Percentiles rank a stretch among this genome's conserved stretches.
Conservation (phyloP, 1,140 invertebrate species). For the Caenorhabditis brenneri region DNA sequence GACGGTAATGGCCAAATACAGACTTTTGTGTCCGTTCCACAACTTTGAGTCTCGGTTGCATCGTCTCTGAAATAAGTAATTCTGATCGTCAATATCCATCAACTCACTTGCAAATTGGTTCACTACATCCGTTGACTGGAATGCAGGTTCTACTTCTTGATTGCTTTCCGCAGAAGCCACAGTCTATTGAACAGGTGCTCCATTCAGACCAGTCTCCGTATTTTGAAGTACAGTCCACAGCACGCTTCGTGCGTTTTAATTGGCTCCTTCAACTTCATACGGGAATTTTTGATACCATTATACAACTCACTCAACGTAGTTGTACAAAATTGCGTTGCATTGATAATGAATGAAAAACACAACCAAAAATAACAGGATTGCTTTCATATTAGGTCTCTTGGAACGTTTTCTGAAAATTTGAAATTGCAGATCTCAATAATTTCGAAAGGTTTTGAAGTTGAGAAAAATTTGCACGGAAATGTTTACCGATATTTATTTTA, state of each 20-base stretch:
- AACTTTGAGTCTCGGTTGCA: background rate
- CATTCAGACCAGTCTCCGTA: background rate
- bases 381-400: too few species aligned
- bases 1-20: background rate
- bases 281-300: too few species aligned
- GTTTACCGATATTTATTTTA: too few species aligned
- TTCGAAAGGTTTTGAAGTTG: background rate
- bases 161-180: conserved; percentile 4
- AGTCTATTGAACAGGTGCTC: background rate
- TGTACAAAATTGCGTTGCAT: too few species aligned
- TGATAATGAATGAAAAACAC: too few species aligned
- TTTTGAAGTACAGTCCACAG: background rate
- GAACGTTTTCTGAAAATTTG: background rate
- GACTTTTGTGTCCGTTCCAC: background rate
- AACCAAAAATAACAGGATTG: too few species aligned
- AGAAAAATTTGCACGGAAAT: background rate
- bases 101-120: background rate
- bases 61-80: background rate
- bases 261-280: background rate
- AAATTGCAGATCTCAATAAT: background rate
- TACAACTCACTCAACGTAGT: too few species aligned
- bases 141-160: background rate
- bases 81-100: background rate
- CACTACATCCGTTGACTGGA: background rate
- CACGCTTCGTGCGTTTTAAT: background rate